Base-by-base conservation (phyloP, 2,888 invertebrate genomes). In the Mesorhabditis spiculigera region DNA sequence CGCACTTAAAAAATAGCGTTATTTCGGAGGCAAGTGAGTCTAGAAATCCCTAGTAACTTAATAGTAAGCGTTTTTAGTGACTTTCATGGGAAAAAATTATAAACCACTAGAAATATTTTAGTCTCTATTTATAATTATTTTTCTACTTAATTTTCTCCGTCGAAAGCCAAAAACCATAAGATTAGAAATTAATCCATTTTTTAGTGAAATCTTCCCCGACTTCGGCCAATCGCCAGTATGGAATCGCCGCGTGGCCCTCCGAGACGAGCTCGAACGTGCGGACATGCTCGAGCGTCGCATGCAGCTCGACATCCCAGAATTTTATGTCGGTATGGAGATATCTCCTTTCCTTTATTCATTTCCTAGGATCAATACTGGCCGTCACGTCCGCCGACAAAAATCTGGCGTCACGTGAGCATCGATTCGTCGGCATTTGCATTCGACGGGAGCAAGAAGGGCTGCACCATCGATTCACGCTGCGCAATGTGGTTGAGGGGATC, bases 391-490 rank as follows among this genome's bases (percentile, higher is more conserved):
- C 82, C 4, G 85, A 85, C 16, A 69, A 73, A 16, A 81, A 81
- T 68, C 67, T 83, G 70, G 78, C 77, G 10, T 76, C 71, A 16
- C 80, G 81, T 63, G 80, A 90, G 0, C 93, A 91, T 83, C 90
- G 91, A 85, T 94, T 95, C 89, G 91, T 95, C 61, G 95, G 98
- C 4, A 94, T 98, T 82, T 98, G 98, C 85, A 95, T 96, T 79
- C 90, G 92, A 78, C 89, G 94, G 68, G 90, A 90, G 78, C 92
- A 92, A 4, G 90, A 91, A 85, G 97, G 96, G 0, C 88, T 98
- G 8, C 89, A 92, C 74, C 91, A 95, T 5, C 90, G 90, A 69
- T 95, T 97, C 85, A 91, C 91, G 41, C 88, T 99, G 28, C 90
- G 98, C 82, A 99, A 99, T 89, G 91, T 94, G 50, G 90, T 99